A percentile compares a stretch with the other conserved stretches of the same genome.
Conservation (phyloP, 1,140 invertebrate species). For the Parasteatoda tepidariorum region DNA sequence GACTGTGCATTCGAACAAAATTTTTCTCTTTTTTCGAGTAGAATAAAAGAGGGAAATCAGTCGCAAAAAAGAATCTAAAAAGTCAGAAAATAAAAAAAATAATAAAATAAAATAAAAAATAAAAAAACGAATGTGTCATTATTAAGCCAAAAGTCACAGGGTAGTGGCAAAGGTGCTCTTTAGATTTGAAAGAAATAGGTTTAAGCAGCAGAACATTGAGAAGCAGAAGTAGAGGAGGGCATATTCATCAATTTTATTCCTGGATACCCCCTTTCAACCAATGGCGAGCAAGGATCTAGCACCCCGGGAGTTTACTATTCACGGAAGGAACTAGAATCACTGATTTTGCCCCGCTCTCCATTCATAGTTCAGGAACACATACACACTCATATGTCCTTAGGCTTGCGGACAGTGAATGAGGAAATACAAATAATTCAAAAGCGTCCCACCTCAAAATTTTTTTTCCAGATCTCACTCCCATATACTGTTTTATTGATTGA, state of each 20-base stretch:
- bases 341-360: not conserved
- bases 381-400: not conserved
- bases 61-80: not conserved
- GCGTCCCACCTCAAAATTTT: constrained; percentile 20
- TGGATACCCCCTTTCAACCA: constrained; percentile 7
- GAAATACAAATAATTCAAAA: constrained; percentile 44
- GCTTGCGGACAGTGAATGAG: constrained; percentile 5
- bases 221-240: not conserved
- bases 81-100: not conserved
- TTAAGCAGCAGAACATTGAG: not conserved
- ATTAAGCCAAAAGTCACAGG: not conserved
- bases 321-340: not conserved
- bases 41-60: too few species aligned
- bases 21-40: too few species aligned
- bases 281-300: not conserved
- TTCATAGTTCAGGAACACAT: not conserved
- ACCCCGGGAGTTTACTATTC: constrained; percentile 23
- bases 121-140: not conserved
- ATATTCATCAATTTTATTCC: not conserved
- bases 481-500: constrained; percentile 16
- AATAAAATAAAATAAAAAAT: not conserved
- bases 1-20: too few species aligned
- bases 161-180: not conserved
- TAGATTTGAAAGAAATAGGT: not conserved
- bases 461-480: constrained; percentile 8